These are phyloP conservation scores for Watsonalla binaria DNA, from an alignment of 2,888 invertebrate species.

Conservation along the genomic window DNA sequence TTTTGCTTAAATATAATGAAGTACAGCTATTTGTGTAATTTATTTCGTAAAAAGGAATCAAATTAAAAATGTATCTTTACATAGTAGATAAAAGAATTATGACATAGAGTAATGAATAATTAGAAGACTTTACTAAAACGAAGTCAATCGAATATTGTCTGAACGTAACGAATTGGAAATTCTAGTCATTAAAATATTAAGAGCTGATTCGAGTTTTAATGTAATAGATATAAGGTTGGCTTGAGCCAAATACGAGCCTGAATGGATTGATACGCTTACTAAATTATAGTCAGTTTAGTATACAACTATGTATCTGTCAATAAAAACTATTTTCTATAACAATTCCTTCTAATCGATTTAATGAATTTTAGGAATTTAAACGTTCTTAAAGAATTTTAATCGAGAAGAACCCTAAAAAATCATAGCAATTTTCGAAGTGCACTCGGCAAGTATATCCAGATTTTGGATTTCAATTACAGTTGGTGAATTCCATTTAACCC, in stretches of 20 bases:
- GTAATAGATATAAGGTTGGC: slow-evolving; percentile 1
- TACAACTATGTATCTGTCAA: not conserved
- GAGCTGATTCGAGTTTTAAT: not conserved
- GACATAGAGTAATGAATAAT: too few species aligned
- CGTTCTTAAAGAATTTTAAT: too few species aligned
- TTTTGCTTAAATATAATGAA: too few species aligned
- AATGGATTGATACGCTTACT: slow-evolving; percentile 67
- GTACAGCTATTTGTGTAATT: too few species aligned
- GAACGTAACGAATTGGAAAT: slow-evolving; percentile 35
- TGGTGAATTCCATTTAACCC: not conserved
- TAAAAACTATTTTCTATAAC: not conserved
- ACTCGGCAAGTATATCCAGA: too few species aligned
- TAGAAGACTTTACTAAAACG: slow-evolving; percentile 18
- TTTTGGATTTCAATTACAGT: too few species aligned
- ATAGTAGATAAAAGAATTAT: too few species aligned
- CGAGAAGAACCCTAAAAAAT: too few species aligned
- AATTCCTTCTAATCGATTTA: not conserved
- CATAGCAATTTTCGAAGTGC: too few species aligned
- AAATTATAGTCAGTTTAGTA: slow-evolving; percentile 40
- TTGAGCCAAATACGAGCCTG: slow-evolving; percentile 8
- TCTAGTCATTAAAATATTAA: slow-evolving; percentile 41
- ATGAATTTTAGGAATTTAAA: not conserved
- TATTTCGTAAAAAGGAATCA: too few species aligned
- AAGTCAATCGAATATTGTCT: slow-evolving; percentile 40
- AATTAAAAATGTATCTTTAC: too few species aligned